A percentile compares a stretch with the other conserved stretches of the same genome.
These are phyloP conservation scores for Lethenteron camtschaticum DNA, from an alignment of 2,113 vertebrate genomes.

Conservation along the genomic window DNA sequence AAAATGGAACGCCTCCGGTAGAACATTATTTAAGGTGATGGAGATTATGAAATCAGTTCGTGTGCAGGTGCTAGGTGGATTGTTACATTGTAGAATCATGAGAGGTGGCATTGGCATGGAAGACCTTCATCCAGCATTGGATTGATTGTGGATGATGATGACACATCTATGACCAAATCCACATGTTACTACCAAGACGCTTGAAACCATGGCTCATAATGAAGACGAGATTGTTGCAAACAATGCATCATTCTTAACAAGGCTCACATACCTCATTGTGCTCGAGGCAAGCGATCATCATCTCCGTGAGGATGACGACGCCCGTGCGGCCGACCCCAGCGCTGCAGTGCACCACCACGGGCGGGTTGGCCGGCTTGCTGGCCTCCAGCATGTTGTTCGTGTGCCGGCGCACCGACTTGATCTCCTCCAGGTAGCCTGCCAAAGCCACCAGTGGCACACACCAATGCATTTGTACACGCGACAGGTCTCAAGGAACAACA, in stretches of 20 bases:
- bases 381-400: constrained; percentile 73
- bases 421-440: constrained; percentile 72
- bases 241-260: neutral
- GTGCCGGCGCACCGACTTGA: constrained; percentile 69
- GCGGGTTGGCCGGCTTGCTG: constrained; percentile 42
- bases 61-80: too few relatives aligned
- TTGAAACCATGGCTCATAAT: neutral
- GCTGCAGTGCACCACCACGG: constrained; percentile 68
- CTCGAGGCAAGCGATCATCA: constrained; percentile 80
- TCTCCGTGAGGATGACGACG: constrained; percentile 63
- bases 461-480: too few relatives aligned
- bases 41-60: too few relatives aligned
- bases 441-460: too few relatives aligned
- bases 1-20: too few relatives aligned
- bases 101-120: too few relatives aligned
- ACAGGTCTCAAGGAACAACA: too few relatives aligned
- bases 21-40: too few relatives aligned
- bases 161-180: neutral
- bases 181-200: neutral
- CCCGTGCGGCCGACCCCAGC: constrained; percentile 66
- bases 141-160: too few relatives aligned
- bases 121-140: too few relatives aligned
- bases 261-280: constrained; percentile 49
- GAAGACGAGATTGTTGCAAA: neutral
- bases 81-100: too few relatives aligned